These are phyloP conservation scores for Upupa epops DNA, from an alignment of 2,113 vertebrate species.

Conservation along the genomic window DNA sequence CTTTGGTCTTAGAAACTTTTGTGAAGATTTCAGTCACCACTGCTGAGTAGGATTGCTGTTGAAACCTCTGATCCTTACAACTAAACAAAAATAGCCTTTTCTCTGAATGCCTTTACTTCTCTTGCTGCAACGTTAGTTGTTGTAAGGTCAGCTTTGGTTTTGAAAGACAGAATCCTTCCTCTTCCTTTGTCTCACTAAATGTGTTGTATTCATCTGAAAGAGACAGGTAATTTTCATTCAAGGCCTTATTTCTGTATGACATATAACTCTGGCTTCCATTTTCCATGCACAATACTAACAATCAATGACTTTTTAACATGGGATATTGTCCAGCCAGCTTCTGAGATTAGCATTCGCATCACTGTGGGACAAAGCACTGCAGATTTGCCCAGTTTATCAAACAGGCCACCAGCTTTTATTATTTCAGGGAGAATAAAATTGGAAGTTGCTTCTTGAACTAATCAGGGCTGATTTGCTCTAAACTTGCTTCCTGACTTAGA, in stretches of 20 bases:
- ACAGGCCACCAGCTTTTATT: constrained; percentile 42
- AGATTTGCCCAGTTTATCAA: constrained; percentile 32
- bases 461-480: constrained; percentile 62
- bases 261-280: not conserved
- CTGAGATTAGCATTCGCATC: not conserved
- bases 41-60: not conserved
- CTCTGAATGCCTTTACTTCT: not conserved
- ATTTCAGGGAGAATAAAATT: constrained; percentile 57
- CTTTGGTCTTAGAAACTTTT: not conserved
- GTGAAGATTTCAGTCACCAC: not conserved
- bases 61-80: not conserved
- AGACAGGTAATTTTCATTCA: not conserved
- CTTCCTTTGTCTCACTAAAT: not conserved
- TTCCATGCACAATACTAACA: not conserved
- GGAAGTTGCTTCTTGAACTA: constrained; percentile 61
- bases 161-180: not conserved
- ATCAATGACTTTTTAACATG: not conserved
- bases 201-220: not conserved
- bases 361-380: not conserved
- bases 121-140: not conserved
- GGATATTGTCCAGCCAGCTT: not conserved
- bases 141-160: not conserved
- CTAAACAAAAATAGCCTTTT: not conserved
- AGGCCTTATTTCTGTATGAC: not conserved
- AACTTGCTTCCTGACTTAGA: constrained; percentile 68